Percentiles rank a stretch among this genome's conserved stretches.
Evolutionary conservation across 2,888 invertebrate species (phyloP).

Genomic region (Rhyacophila evoluta): DNA sequence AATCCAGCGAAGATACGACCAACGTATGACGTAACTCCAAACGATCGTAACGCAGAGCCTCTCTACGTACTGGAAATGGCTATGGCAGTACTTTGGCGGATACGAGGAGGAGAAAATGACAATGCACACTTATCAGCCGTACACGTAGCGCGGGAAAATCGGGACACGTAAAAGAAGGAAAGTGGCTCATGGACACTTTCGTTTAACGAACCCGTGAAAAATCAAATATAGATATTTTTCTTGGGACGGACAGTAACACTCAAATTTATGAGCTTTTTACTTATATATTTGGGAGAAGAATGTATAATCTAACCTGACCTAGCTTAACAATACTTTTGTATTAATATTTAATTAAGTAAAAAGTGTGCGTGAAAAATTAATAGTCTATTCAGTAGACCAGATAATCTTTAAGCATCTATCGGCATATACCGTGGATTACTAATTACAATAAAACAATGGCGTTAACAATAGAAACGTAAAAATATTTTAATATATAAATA

Average conservation of each 20-base stretch:
- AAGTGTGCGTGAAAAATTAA: too few relatives aligned
- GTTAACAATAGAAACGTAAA: too few relatives aligned
- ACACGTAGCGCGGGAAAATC: not conserved
- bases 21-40: not conserved
- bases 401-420: too few relatives aligned
- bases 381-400: too few relatives aligned
- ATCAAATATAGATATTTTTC: not conserved
- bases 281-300: too few relatives aligned
- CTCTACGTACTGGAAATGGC: not conserved
- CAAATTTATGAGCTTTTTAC: too few relatives aligned
- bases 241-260: not conserved
- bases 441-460: too few relatives aligned
- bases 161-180: not conserved
- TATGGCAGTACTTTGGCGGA: not conserved
- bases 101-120: not conserved
- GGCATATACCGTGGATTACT: too few relatives aligned
- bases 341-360: too few relatives aligned
- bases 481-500: too few relatives aligned
- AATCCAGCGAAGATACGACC: not conserved
- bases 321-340: too few relatives aligned
- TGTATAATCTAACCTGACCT: too few relatives aligned
- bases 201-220: not conserved
- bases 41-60: not conserved
- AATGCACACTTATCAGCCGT: not conserved
- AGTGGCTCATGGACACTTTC: not conserved